Percentiles rank a stretch among this genome's conserved stretches.
Evolutionary conservation across 2,113 vertebrate genomes (phyloP).

Genomic region (Prunella himalayana): DNA sequence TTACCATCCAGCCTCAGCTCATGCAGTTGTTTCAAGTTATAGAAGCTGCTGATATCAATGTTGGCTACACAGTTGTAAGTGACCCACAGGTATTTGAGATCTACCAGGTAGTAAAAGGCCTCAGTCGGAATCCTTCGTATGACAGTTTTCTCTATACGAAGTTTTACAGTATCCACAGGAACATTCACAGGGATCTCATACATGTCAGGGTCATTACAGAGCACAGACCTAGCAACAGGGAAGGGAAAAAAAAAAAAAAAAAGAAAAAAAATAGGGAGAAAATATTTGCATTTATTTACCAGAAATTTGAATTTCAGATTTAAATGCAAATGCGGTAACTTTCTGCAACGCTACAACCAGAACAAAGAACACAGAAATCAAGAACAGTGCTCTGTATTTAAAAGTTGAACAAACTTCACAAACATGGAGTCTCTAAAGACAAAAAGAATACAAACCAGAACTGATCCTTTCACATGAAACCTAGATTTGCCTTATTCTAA

Average conservation of each 20-base stretch:
- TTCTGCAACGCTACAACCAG: neutral
- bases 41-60: slow-evolving; percentile 87
- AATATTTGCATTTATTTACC: neutral
- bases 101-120: slow-evolving; percentile 94
- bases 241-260: neutral
- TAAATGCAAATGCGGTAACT: neutral
- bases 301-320: neutral
- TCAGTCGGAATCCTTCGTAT: slow-evolving; percentile 82
- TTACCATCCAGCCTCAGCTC: slow-evolving; percentile 93
- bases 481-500: neutral
- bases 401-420: neutral
- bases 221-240: slow-evolving; percentile 76
- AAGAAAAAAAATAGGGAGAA: neutral
- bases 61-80: slow-evolving; percentile 87
- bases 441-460: neutral
- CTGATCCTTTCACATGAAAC: neutral
- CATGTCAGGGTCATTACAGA: slow-evolving; percentile 95
- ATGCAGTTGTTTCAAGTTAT: slow-evolving; percentile 90
- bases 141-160: slow-evolving; percentile 91
- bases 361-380: neutral
- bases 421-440: neutral
- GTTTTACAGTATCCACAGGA: slow-evolving; percentile 87
- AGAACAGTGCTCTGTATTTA: neutral
- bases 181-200: slow-evolving; percentile 88
- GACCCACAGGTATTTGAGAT: slow-evolving; percentile 91